Conservation (phyloP, 2,113 vertebrate species). For the Hippocampus zosterae region DNA sequence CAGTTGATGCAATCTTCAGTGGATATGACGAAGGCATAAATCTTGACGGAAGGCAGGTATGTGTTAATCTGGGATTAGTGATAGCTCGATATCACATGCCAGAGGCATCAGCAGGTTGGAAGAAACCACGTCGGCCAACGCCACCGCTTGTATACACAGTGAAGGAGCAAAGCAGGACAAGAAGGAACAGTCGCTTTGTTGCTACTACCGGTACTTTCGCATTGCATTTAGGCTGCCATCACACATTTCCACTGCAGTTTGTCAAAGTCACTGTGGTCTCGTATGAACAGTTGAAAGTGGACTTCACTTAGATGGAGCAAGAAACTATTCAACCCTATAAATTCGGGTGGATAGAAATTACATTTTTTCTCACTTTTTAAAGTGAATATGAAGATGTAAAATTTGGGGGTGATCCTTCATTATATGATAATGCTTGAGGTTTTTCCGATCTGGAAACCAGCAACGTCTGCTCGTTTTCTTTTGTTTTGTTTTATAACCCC, state of each 20-base stretch:
- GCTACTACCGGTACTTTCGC: background rate
- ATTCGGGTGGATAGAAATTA: background rate
- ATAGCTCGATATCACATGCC: background rate
- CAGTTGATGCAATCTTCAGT: background rate
- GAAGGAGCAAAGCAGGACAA: background rate
- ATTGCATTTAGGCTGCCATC: background rate
- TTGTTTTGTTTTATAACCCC: too few relatives aligned
- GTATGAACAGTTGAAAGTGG: background rate
- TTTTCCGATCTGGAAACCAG: too few relatives aligned
- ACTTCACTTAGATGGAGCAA: background rate
- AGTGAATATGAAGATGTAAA: too few relatives aligned
- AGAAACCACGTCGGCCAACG: background rate
- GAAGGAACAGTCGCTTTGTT: background rate
- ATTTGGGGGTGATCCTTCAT: too few relatives aligned
- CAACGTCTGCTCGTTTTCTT: too few relatives aligned
- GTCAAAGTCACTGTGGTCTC: background rate
- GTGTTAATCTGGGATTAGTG: constrained; percentile 10
- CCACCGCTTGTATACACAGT: background rate
- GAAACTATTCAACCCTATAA: background rate
- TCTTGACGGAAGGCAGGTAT: background rate
- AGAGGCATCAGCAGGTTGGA: background rate
- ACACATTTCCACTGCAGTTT: background rate
- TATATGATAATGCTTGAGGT: too few relatives aligned
- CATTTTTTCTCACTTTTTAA: too few relatives aligned
- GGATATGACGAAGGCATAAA: background rate